Percentiles rank a stretch among this genome's conserved stretches.
These are phyloP conservation scores for Nomada hirtipes DNA, from an alignment of 2,888 invertebrate genomes.

Conservation along the genomic window DNA sequence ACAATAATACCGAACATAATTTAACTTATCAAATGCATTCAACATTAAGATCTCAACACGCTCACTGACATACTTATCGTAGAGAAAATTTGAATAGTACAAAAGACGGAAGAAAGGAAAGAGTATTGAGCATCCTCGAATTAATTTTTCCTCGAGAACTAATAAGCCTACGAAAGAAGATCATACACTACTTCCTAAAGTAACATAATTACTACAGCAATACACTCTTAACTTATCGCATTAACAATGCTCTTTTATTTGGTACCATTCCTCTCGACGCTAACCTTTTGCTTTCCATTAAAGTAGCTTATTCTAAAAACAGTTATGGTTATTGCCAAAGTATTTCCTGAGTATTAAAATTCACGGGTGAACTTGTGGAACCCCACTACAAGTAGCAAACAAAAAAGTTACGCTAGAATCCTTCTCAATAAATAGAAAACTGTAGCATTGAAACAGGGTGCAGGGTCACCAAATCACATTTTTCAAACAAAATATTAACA, in stretches of 20 bases:
- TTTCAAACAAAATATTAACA: not conserved
- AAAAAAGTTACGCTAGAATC: slow-evolving; percentile 11
- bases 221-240: slow-evolving; percentile 68
- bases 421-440: not conserved
- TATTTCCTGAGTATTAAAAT: slow-evolving; percentile 75
- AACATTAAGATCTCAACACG: slow-evolving; percentile 20
- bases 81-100: slow-evolving; percentile 46
- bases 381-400: slow-evolving; percentile 2
- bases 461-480: not conserved
- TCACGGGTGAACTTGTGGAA: slow-evolving; percentile 28
- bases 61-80: slow-evolving; percentile 14
- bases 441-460: not conserved
- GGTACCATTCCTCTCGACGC: slow-evolving; percentile 74
- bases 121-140: slow-evolving; percentile 66
- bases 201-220: slow-evolving; percentile 57
- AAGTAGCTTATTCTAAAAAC: slow-evolving; percentile 61
- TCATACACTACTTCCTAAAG: slow-evolving; percentile 47
- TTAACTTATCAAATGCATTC: slow-evolving; percentile 39
- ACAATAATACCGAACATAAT: slow-evolving; percentile 48
- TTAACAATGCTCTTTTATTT: slow-evolving; percentile 74
- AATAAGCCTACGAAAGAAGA: slow-evolving; percentile 30
- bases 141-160: slow-evolving; percentile 49
- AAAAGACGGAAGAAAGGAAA: slow-evolving; percentile 2
- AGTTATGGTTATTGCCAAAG: slow-evolving; percentile 63
- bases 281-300: slow-evolving; percentile 54